Base-by-base conservation (phyloP, 92 coral and sea anemone genomes). In the Porites rus region DNA sequence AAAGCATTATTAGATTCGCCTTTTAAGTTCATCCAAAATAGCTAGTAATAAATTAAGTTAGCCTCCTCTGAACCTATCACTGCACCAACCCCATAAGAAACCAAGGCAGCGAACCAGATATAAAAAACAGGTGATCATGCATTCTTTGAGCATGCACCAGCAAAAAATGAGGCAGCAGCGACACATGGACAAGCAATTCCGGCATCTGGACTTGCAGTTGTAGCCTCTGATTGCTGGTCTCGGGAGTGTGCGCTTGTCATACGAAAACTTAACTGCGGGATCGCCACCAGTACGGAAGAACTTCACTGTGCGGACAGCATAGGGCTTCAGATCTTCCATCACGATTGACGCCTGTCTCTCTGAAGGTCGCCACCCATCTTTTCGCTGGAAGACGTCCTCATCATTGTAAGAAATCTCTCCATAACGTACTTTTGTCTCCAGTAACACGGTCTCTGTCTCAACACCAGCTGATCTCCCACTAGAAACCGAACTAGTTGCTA, bases 321-420 rank as follows among this genome's bases (percentile, higher is more conserved):
- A 22, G 22, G 43, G 4, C 46, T 3, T 22, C 14, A 19, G 13
- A 6, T 24, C 38, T 10, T 25, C 16, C 46, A 22, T 21, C 72
- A 67, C 43, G 6, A 8, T 2, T 11, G 72, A 38, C 16, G 2
- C 1, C 16, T 67, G 72, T 24, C 38, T 19, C 4, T 67, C 72
- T 67, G 72, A 24, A 21, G 72, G 72, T 16, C 24, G 72, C 72
- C 72, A 67, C 16, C 14, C 25, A 12, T 67, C 72, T 13, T 78
- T 43, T 28, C 82, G n/a, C 2, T 25, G 8, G 58, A n/a, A 8
- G 6, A 78, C 70, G 71, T 61, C 82, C 1, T 20, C 11, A 2
- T 2, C 10, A 8, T 61, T 46, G 43, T 10, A 59, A 17, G 82
- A 61, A 21, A 78, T 59, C 4, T 56, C 10, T 61, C 82, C 82